Base-by-base conservation (phyloP, 1,140 invertebrate genomes). In the Platyscapa corneri region DNA sequence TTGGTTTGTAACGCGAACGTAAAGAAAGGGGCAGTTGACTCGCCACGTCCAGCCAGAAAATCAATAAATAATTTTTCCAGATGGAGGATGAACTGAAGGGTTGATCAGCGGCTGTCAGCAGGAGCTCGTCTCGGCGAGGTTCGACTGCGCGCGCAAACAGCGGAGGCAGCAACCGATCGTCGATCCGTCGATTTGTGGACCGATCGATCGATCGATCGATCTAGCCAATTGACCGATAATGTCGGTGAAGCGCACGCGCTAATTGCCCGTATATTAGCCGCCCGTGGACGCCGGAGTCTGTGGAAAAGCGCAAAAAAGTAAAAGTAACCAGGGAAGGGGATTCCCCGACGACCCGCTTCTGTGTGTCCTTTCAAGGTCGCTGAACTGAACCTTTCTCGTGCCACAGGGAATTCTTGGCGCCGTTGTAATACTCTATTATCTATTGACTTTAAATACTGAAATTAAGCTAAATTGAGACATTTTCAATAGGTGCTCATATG, bases 61-160 rank as follows among this genome's bases (percentile, higher is more conserved):
- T 67, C 65, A 34, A 67, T 67, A 67, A 67, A 67, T n/a, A 67
- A 67, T 67, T 34, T 64, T 30, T 64, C 60, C n/a, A 30, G 14
- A 12, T 67, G 34, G 12, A 16, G 7, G 12, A 67, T 6, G 8
- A 67, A 67, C 65, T 16, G 30, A 67, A 34, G 30, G 30, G 65
- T 32, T 67, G 30, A 67, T 67, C 65, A 60, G 60, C 20, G 12
- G 27, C 27, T 64, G 27, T 30, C 60, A 64, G 3, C 30, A 46
- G 5, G 5, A 46, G 5, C 12, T 46, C 12, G 42, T 46, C 12
- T 5, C 12, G 5, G 12, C 5, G 42, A 46, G 12, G 42, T 46
- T 12, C 42, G 42, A 5, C 42, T 7, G 42, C 42, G 12, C 42
- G 42, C 42, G 42, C 42, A 46, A 46, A 46, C 5, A 12, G 1